Evolutionary conservation across 35 echinoderm and acorn worm genomes (phyloP).

Genomic region (Heliocidaris tuberculata): DNA sequence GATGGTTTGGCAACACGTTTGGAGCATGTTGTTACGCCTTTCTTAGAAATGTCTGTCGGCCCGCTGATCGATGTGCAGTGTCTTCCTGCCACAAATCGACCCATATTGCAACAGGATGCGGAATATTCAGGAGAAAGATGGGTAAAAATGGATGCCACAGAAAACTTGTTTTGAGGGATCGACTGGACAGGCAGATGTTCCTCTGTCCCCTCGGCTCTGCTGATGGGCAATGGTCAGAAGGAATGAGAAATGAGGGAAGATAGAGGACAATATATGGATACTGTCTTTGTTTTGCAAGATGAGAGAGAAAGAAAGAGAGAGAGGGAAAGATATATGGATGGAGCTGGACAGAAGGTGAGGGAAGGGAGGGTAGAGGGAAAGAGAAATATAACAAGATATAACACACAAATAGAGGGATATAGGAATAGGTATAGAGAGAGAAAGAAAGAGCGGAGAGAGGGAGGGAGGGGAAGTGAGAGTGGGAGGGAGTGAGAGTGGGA

Average conservation of each 20-base stretch:
- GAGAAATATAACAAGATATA: too few species aligned
- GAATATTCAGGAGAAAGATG: neutral
- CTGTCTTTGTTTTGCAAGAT: neutral
- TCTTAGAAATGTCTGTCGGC: neutral
- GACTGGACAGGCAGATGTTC: constrained; percentile 3
- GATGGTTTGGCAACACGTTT: neutral
- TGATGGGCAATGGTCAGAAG: neutral
- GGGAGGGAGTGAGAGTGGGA: too few species aligned
- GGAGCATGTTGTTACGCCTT: neutral
- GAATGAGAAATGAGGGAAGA: constrained; percentile 2
- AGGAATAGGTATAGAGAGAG: too few species aligned
- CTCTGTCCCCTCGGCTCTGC: neutral
- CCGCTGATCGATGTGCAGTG: neutral
- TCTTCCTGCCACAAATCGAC: neutral
- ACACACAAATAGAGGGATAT: too few species aligned
- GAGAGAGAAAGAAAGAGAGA: too few species aligned
- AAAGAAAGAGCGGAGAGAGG: too few species aligned
- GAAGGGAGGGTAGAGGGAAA: too few species aligned
- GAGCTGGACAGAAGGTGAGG: too few species aligned
- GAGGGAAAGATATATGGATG: too few species aligned
- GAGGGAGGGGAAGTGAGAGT: too few species aligned
- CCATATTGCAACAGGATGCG: neutral
- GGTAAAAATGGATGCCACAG: neutral
- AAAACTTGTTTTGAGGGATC: neutral
- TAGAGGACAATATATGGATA: neutral